These are phyloP conservation scores for Physocephala rufipes DNA, from an alignment of 2,888 invertebrate species.

Conservation along the genomic window DNA sequence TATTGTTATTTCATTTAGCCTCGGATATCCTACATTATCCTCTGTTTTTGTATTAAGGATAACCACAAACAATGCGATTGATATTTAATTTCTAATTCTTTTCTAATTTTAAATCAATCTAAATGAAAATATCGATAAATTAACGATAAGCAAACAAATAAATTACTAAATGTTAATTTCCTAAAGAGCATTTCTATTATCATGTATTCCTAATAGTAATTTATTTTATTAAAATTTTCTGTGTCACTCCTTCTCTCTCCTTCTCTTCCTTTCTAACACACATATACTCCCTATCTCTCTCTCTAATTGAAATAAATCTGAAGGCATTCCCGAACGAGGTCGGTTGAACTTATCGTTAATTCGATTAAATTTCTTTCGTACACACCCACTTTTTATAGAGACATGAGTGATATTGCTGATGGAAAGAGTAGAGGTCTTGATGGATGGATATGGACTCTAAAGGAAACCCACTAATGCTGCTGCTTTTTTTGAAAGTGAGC, in stretches of 20 bases:
- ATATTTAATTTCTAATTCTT: too few relatives aligned
- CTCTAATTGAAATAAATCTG: not conserved
- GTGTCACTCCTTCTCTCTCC: not conserved
- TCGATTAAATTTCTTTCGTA: not conserved
- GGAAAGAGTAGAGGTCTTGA: not conserved
- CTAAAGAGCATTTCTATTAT: constrained; percentile 2
- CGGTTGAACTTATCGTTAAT: not conserved
- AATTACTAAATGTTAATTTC: not conserved
- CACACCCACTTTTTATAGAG: constrained; percentile 2
- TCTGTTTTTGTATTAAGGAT: too few relatives aligned
- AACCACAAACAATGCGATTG: too few relatives aligned
- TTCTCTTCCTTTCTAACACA: not conserved
- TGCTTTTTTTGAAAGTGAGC: too few relatives aligned
- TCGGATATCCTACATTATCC: too few relatives aligned
- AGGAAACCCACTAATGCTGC: too few relatives aligned
- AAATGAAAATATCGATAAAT: too few relatives aligned
- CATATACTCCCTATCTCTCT: not conserved
- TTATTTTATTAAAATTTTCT: constrained; percentile 2
- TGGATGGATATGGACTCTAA: too few relatives aligned
- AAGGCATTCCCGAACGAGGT: not conserved
- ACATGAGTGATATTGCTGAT: not conserved
- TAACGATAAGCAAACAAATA: too few relatives aligned
- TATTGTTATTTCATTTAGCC: too few relatives aligned
- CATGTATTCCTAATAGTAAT: not conserved
- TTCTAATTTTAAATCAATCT: too few relatives aligned